These are phyloP conservation scores for Leptinotarsa texana DNA, from an alignment of 1,140 invertebrate genomes.

Conservation along the genomic window DNA sequence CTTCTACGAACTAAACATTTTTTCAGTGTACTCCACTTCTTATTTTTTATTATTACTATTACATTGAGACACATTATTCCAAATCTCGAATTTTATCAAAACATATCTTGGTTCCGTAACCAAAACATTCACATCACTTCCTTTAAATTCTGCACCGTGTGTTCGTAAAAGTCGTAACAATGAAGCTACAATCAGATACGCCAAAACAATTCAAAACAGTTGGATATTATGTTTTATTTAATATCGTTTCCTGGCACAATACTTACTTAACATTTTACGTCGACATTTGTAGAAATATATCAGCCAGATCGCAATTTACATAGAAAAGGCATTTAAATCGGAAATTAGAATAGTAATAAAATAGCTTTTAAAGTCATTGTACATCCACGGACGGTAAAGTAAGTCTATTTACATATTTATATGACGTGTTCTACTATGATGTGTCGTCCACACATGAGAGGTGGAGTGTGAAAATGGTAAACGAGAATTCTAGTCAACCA, in stretches of 20 bases:
- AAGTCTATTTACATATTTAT: conserved; percentile 45
- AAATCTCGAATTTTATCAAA: no score
- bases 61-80: no score
- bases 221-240: conserved; percentile 7
- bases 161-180: neutral
- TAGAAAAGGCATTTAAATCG: conserved; percentile 3
- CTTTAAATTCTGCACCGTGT: neutral
- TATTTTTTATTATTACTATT: no score
- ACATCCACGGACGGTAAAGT: conserved; percentile 44
- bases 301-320: neutral
- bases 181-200: neutral
- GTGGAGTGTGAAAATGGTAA: conserved; percentile 45
- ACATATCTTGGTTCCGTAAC: no score
- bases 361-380: conserved; percentile 37
- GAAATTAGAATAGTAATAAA: conserved; percentile 2
- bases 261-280: conserved; percentile 4
- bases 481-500: conserved; percentile 34
- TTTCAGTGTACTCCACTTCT: no score
- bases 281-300: neutral
- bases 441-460: conserved; percentile 45
- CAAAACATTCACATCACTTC: no score
- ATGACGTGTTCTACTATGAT: conserved; percentile 44
- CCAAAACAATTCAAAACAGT: conserved; percentile 2
- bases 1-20: no score
- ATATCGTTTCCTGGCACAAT: conserved; percentile 2